Conservation (phyloP, 2,797 vertebrate species). For the Lagorchestes hirsutus region DNA sequence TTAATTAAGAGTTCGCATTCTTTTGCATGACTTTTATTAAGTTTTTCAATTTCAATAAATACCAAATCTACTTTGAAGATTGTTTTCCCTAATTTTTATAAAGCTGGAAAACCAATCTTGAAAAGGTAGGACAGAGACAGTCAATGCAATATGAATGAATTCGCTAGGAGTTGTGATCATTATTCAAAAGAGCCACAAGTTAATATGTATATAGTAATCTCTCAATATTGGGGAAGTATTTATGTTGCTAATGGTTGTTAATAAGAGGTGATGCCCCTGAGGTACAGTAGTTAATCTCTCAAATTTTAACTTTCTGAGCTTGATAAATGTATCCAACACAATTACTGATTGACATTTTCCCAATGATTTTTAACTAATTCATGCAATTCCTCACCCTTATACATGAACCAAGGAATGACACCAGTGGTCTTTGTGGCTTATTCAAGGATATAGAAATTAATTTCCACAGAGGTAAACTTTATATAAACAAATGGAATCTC, state of each 20-base stretch:
- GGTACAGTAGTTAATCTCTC: background rate
- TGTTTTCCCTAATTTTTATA: background rate
- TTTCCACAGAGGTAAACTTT: background rate
- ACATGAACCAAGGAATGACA: background rate
- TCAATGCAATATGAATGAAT: background rate
- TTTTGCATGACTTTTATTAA: background rate
- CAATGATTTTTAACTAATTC: background rate
- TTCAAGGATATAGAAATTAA: background rate
- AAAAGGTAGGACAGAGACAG: background rate
- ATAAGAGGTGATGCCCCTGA: background rate
- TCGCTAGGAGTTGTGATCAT: background rate
- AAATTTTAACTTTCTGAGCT: background rate
- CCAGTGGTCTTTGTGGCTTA: background rate
- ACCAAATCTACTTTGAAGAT: background rate
- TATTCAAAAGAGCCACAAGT: background rate
- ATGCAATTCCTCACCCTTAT: background rate
- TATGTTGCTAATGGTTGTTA: background rate
- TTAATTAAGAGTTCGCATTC: constrained; percentile 13
- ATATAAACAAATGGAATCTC: background rate
- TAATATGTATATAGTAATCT: background rate
- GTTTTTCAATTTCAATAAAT: constrained; percentile 37
- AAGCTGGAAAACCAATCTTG: background rate
- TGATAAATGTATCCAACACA: background rate
- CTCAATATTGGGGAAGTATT: background rate
- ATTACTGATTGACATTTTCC: background rate